These are phyloP conservation scores for Ophraella communa DNA, from an alignment of 2,888 invertebrate species.

Conservation along the genomic window DNA sequence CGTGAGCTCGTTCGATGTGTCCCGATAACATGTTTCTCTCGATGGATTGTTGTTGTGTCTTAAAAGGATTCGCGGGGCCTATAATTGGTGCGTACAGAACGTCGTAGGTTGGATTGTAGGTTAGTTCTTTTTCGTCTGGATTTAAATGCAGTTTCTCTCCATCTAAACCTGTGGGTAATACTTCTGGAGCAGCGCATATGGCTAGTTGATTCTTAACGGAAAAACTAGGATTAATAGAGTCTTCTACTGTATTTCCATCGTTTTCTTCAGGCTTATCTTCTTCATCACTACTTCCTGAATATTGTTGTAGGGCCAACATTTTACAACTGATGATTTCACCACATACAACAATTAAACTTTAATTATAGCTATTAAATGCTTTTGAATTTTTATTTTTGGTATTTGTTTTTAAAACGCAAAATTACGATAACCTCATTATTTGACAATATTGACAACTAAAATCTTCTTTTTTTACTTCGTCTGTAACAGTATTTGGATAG, in stretches of 20 bases:
- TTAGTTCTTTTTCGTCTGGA: constrained; percentile 80
- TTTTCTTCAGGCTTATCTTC: constrained; percentile 57
- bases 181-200: constrained; percentile 83
- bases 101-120: constrained; percentile 92
- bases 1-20: constrained; percentile 92
- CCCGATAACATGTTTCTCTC: constrained; percentile 92
- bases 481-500: no score
- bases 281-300: constrained; percentile 75
- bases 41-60: constrained; percentile 88
- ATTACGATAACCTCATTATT: background rate
- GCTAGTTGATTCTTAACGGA: constrained; percentile 71
- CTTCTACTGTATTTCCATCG: background rate
- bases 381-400: background rate
- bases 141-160: constrained; percentile 77
- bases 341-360: no score
- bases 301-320: constrained; percentile 78
- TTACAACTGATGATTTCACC: constrained; percentile 28
- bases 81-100: constrained; percentile 91
- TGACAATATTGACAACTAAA: no score
- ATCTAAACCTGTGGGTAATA: constrained; percentile 78
- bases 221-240: constrained; percentile 56
- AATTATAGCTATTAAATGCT: no score
- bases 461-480: no score
- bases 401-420: background rate
- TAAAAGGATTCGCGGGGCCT: constrained; percentile 93